These are phyloP conservation scores for Trichonephila inaurata DNA, from an alignment of 1,140 invertebrate species.

Conservation along the genomic window DNA sequence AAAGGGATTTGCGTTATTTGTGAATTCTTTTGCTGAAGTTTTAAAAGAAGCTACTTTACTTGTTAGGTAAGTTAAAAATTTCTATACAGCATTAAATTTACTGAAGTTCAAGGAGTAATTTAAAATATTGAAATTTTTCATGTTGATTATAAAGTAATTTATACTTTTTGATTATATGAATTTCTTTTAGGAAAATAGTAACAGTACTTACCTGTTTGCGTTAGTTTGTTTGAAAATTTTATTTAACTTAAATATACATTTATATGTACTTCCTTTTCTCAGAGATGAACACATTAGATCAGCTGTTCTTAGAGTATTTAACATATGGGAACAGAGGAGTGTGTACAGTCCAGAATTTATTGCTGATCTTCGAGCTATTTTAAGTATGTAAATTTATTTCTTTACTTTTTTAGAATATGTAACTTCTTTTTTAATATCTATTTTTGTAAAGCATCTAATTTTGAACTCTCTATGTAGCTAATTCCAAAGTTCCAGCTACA, in stretches of 20 bases:
- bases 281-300: conserved; percentile 93
- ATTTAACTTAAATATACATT: neutral
- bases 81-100: neutral
- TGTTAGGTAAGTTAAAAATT: conserved; percentile 85
- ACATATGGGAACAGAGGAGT: conserved; percentile 95
- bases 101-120: neutral
- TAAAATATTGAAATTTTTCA: no score
- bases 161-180: no score
- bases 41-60: conserved; percentile 93
- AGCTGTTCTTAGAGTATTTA: conserved; percentile 93
- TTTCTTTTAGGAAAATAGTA: no score
- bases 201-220: no score
- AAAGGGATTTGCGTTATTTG: conserved; percentile 89
- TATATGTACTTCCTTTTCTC: conserved; percentile 77
- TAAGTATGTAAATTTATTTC: conserved; percentile 65
- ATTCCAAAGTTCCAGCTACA: conserved; percentile 73
- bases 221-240: no score
- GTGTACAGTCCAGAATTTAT: conserved; percentile 94
- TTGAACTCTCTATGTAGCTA: conserved; percentile 19
- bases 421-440: neutral
- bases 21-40: conserved; percentile 94
- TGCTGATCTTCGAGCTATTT: conserved; percentile 84
- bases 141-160: no score
- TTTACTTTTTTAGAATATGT: neutral
- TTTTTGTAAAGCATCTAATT: neutral